These are phyloP conservation scores for Octodonta nipae DNA, from an alignment of 2,888 invertebrate species.

Conservation along the genomic window DNA sequence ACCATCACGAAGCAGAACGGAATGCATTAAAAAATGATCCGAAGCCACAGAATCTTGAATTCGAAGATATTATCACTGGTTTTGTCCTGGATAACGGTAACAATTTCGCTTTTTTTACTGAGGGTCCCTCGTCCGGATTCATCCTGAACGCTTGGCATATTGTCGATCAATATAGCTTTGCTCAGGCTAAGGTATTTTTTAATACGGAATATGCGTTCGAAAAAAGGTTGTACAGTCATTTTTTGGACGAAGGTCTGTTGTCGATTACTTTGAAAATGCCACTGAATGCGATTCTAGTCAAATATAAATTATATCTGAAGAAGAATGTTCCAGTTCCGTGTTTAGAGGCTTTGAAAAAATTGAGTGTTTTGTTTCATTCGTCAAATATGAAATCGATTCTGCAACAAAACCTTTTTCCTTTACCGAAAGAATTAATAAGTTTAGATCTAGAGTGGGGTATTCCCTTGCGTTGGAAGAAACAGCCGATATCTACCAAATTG, in stretches of 20 bases:
- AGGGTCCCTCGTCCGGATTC: conserved; percentile 20
- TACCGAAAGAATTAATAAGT: conserved; percentile 25
- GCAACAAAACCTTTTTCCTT: conserved; percentile 26
- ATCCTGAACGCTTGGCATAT: conserved; percentile 20
- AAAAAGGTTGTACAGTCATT: conserved; percentile 22
- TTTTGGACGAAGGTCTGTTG: conserved; percentile 21
- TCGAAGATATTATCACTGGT: conserved; percentile 19
- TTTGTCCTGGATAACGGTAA: conserved; percentile 22
- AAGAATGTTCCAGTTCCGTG: conserved; percentile 25
- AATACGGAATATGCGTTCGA: conserved; percentile 27
- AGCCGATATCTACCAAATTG: too few relatives aligned
- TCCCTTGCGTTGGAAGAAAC: conserved; percentile 16
- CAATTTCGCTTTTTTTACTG: conserved; percentile 18
- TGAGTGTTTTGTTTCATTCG: conserved; percentile 23
- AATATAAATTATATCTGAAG: conserved; percentile 21
- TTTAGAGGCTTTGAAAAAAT: conserved; percentile 25
- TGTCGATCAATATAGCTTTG: conserved; percentile 12
- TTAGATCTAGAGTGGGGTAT: conserved; percentile 32
- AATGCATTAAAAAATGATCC: conserved; percentile 4
- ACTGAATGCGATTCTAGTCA: conserved; percentile 21
- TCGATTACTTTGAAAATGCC: conserved; percentile 22
- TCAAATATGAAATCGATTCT: conserved; percentile 20
- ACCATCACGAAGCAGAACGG: conserved; percentile 14
- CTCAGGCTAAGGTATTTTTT: conserved; percentile 22
- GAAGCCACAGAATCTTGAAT: conserved; percentile 1